Conservation (phyloP, 2,113 vertebrate species). For the Tursiops truncatus region DNA sequence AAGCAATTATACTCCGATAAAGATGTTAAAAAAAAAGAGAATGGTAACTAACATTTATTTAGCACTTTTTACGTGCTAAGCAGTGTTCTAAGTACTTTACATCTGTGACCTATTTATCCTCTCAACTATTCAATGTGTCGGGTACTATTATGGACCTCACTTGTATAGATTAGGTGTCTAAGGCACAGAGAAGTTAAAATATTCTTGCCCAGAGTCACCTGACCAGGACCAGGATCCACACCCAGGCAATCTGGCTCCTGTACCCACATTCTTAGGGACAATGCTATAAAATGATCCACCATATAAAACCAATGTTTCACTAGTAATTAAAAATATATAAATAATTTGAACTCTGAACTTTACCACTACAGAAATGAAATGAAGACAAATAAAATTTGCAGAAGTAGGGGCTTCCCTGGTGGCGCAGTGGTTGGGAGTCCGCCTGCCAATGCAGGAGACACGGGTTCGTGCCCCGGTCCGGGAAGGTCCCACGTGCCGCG, state of each 20-base stretch:
- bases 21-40: background rate
- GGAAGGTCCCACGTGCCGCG: too few relatives aligned
- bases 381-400: constrained; percentile 19
- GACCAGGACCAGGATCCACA: background rate
- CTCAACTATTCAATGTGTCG: background rate
- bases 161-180: background rate
- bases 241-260: background rate
- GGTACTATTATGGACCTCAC: background rate
- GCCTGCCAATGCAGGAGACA: too few relatives aligned
- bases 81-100: background rate
- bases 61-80: background rate
- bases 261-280: background rate
- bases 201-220: background rate
- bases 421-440: too few relatives aligned
- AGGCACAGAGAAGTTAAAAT: background rate
- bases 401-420: background rate
- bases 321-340: background rate
- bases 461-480: too few relatives aligned
- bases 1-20: too few relatives aligned
- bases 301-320: background rate
- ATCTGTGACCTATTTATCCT: background rate
- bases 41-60: background rate
- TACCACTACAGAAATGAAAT: background rate
- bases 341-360: background rate
- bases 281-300: background rate